Conservation (phyloP, 2,113 vertebrate genomes). For the Macroglossus sobrinus region DNA sequence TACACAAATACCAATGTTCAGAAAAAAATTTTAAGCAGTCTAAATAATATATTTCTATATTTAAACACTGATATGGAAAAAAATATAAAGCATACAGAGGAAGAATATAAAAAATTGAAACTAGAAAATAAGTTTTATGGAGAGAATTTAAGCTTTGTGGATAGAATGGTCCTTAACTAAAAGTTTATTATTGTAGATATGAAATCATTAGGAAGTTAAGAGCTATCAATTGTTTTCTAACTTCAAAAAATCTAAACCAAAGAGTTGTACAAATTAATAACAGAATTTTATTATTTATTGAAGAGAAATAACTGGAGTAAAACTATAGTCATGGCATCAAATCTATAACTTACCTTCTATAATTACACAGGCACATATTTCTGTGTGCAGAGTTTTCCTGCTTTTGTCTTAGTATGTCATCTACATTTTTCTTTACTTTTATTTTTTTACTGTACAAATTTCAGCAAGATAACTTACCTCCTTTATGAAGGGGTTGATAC, state of each 20-base stretch:
- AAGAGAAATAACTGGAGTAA: neutral
- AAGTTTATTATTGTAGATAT: neutral
- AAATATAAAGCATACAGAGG: neutral
- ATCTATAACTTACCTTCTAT: conserved; percentile 31
- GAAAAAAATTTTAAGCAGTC: neutral
- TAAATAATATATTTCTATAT: conserved; percentile 32
- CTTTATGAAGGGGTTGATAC: neutral
- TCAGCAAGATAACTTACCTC: neutral
- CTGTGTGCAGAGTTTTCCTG: neutral
- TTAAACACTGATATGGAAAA: neutral
- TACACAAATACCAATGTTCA: neutral
- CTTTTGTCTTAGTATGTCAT: neutral
- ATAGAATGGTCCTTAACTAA: neutral
- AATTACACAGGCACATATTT: neutral
- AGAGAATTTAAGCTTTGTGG: neutral
- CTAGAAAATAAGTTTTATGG: neutral
- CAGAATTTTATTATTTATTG: neutral
- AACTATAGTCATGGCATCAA: neutral
- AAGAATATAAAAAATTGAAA: conserved; percentile 35
- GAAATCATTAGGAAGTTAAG: neutral
- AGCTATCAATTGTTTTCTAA: neutral
- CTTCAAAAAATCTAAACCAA: conserved; percentile 7
- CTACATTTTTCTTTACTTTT: neutral
- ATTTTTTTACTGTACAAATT: neutral
- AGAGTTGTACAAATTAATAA: neutral